Evolutionary conservation across 2,888 invertebrate species (phyloP).

Genomic region (Philopedon plagiatum): DNA sequence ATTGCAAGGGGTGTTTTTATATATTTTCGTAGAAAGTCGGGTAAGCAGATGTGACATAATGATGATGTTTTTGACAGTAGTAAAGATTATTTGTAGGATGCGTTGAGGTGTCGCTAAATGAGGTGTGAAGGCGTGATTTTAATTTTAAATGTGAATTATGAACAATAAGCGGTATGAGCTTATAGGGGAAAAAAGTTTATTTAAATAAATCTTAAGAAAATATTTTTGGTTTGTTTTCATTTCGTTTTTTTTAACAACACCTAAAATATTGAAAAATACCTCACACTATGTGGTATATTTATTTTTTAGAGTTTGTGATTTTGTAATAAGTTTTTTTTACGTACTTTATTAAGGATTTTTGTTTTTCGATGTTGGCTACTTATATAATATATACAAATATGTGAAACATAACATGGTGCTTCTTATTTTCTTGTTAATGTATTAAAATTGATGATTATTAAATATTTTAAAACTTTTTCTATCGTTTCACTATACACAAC

Average conservation of each 20-base stretch:
- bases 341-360: slow-evolving; percentile 12
- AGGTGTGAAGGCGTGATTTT: no score
- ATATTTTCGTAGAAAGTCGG: neutral
- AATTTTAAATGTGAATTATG: no score
- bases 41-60: neutral
- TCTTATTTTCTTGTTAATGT: slow-evolving; percentile 44
- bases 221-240: no score
- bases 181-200: no score
- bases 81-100: neutral
- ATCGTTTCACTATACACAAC: neutral
- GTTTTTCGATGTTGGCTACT: slow-evolving; percentile 26
- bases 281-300: neutral
- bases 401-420: slow-evolving; percentile 42
- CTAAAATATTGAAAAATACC: neutral
- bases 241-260: neutral
- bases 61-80: neutral
- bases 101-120: neutral
- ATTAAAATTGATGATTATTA: slow-evolving; percentile 38
- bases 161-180: no score
- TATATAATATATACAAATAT: slow-evolving; percentile 28
- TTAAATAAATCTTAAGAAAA: no score
- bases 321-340: slow-evolving; percentile 18
- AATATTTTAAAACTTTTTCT: slow-evolving; percentile 26
- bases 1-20: neutral
- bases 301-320: slow-evolving; percentile 16